phyloP scores from a whole-genome alignment of 2,888 invertebrate genomes.

The Schizaphis graminum region DNA sequence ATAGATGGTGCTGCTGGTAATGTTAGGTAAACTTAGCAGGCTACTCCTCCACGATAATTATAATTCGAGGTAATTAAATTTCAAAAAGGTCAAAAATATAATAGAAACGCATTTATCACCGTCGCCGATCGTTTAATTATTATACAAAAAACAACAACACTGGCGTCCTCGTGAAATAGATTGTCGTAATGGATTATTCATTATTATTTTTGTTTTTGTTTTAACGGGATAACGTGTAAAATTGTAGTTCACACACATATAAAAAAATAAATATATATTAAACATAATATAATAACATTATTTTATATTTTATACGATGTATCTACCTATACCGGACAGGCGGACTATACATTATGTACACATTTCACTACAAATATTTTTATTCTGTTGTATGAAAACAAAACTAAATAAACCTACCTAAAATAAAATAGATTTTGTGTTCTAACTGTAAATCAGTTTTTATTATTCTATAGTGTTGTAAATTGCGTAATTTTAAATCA shows the following conservation, averaged over 20 bases:
- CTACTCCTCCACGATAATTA: slow-evolving; percentile 25
- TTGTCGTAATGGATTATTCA: slow-evolving; percentile 19
- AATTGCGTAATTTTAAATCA: no score
- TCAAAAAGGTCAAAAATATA: slow-evolving; percentile 41
- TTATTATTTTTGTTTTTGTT: background rate
- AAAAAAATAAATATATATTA: background rate
- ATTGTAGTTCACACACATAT: background rate
- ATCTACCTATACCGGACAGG: background rate
- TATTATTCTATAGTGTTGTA: background rate
- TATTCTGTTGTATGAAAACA: background rate
- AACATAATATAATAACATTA: background rate
- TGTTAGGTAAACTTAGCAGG: background rate
- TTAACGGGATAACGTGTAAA: background rate
- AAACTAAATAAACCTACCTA: background rate
- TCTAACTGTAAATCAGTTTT: background rate
- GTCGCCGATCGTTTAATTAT: slow-evolving; percentile 42
- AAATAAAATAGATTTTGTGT: background rate
- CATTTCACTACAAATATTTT: background rate
- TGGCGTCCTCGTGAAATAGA: background rate
- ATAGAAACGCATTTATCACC: slow-evolving; percentile 43
- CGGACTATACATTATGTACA: background rate
- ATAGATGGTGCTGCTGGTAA: background rate
- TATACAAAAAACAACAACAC: slow-evolving; percentile 2
- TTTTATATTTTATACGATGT: background rate
- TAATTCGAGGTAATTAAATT: slow-evolving; percentile 38